Evolutionary conservation across 2,888 invertebrate genomes (phyloP), one percentile per base, ranked within the genome.

Genomic region (Drosophila vallismaia): DNA sequence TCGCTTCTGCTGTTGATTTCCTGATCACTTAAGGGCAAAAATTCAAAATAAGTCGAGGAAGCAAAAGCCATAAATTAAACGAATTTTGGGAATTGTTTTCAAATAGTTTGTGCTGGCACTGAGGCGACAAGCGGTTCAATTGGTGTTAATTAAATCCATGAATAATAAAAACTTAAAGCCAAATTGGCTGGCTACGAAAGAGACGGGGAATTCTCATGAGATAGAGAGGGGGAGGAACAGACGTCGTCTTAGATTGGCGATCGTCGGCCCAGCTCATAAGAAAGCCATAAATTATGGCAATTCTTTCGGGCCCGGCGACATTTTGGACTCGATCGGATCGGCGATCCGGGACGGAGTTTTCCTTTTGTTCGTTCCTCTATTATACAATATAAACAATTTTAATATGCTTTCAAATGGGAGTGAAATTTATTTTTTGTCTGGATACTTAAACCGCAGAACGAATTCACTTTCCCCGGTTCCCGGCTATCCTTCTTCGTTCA

Each of bases 61-160:
- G 28, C 33, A n/a, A 14, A 46, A 45, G 71, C 74, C 52, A 89
- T 87, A 87, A 89, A 87, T 89, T 78, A 88, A 73, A 40, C 59
- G 56, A 53, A 50, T 58, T 54, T 67, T 73, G 55, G 31, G 73
- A 88, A 84, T 74, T 81, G 75, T 77, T 83, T 76, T 74, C 73
- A 86, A 79, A 79, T 67, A 72, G 75, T 74, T 68, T 73, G 73
- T 67, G 48, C 40, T 48, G 62, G 60, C 48, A 62, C 48, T 71
- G 72, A 75, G 67, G 66, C 80, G 89, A 90, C 90, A 91, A 89
- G 90, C 91, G 91, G 91, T 90, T 91, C 92, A 91, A 91, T 91
- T 91, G 91, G 90, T 91, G 92, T 91, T 91, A 91, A 91, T 91
- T 91, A 91, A 91, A 91, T 91, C 91, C 90, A 90, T 89, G 90